Evolutionary conservation across 2,888 invertebrate species (phyloP).

Genomic region (Gymnosoma rotundatum): DNA sequence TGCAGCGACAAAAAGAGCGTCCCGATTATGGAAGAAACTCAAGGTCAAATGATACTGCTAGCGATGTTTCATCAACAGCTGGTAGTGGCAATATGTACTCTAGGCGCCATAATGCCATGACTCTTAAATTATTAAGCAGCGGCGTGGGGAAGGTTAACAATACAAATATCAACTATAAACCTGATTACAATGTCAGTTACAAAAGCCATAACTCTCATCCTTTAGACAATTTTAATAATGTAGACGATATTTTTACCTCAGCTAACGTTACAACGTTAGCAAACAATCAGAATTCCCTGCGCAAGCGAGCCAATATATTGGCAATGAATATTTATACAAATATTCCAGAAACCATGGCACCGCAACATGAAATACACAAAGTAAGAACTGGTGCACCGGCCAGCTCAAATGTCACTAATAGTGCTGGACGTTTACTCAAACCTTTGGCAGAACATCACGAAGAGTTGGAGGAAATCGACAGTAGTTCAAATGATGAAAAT

Average conservation of each 20-base stretch:
- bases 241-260: constrained; percentile 55
- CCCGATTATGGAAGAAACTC: constrained; percentile 71
- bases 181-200: constrained; percentile 62
- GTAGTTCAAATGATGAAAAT: constrained; percentile 77
- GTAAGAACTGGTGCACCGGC: constrained; percentile 71
- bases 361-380: constrained; percentile 84
- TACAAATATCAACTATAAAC: constrained; percentile 87
- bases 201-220: constrained; percentile 49
- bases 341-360: constrained; percentile 85
- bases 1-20: constrained; percentile 83
- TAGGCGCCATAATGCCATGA: constrained; percentile 79
- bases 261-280: constrained; percentile 7
- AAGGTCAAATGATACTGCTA: constrained; percentile 81
- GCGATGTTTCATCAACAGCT: constrained; percentile 83
- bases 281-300: constrained; percentile 47
- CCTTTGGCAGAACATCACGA: constrained; percentile 78
- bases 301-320: constrained; percentile 70
- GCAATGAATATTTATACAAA: constrained; percentile 86
- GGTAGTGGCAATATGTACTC: constrained; percentile 82
- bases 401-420: constrained; percentile 2
- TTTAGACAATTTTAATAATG: constrained; percentile 45
- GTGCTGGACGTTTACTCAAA: constrained; percentile 59
- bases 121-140: constrained; percentile 83
- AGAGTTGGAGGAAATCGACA: constrained; percentile 76
- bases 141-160: constrained; percentile 91